phyloP scores from a whole-genome alignment of 2,113 vertebrate species.

The Lophotis ruficrista region DNA sequence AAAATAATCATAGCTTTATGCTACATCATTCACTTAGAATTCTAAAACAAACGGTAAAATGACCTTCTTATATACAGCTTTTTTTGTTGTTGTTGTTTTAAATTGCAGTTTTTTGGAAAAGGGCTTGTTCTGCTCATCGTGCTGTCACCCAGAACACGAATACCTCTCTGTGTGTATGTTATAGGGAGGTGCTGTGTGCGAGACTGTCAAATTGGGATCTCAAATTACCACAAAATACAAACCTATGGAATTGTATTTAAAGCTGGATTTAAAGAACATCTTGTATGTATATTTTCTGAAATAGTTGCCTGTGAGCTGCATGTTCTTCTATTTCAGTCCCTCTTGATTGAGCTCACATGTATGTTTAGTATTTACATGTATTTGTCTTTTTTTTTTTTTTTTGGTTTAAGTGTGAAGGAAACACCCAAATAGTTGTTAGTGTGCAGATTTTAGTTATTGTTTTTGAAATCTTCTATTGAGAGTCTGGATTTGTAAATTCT shows the following conservation, averaged over 20 bases:
- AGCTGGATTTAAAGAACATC: background rate
- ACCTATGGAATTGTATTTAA: background rate
- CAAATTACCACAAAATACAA: background rate
- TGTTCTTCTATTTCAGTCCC: background rate
- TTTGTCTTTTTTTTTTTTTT: background rate
- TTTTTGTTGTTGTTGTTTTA: background rate
- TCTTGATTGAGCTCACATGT: background rate
- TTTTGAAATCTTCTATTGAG: conserved; percentile 10
- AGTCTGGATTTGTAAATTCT: background rate
- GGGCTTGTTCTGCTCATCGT: background rate
- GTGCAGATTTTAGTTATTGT: background rate
- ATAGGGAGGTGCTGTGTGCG: background rate
- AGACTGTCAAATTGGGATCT: background rate
- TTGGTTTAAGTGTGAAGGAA: background rate
- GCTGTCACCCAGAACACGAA: background rate
- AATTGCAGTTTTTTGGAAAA: background rate
- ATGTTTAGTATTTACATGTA: background rate
- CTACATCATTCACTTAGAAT: conserved; percentile 5
- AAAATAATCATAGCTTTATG: conserved; percentile 53
- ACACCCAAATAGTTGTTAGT: background rate
- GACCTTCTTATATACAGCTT: background rate
- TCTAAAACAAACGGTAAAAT: conserved; percentile 40
- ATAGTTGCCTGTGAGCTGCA: background rate
- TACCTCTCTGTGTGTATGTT: background rate
- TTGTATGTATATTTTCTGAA: background rate